A percentile compares a stretch with the other conserved stretches of the same genome.
These are phyloP conservation scores for Bathynomus jamesi DNA, from an alignment of 1,140 invertebrate species.

Conservation along the genomic window DNA sequence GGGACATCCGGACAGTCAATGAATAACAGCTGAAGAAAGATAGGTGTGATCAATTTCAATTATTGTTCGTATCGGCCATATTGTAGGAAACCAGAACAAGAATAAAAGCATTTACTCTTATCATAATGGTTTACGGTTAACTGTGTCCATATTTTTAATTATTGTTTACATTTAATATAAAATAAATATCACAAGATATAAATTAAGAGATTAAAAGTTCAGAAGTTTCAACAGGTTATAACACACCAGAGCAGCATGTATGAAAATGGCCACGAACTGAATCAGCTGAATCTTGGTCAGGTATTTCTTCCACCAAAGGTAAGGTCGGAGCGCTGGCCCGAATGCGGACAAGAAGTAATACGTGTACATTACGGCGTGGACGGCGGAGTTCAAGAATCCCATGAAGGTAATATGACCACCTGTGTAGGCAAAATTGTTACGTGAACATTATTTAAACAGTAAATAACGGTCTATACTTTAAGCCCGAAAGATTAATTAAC, in stretches of 20 bases:
- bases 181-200: too few relatives aligned
- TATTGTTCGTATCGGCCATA: too few relatives aligned
- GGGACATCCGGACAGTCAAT: constrained; percentile 25
- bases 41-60: too few relatives aligned
- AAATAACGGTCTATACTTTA: too few relatives aligned
- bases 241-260: constrained; percentile 22
- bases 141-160: too few relatives aligned
- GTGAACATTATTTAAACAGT: too few relatives aligned
- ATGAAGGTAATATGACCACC: constrained; percentile 42
- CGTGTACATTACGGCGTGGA: constrained; percentile 55
- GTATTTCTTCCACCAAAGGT: constrained; percentile 55
- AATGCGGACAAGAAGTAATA: constrained; percentile 52
- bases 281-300: constrained; percentile 52
- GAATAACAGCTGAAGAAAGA: constrained; percentile 4
- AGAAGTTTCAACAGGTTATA: not conserved
- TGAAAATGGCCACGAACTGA: constrained; percentile 36
- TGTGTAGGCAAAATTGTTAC: constrained; percentile 6
- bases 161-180: too few relatives aligned
- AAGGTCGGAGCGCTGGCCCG: constrained; percentile 49
- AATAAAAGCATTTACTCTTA: too few relatives aligned
- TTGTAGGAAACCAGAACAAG: too few relatives aligned
- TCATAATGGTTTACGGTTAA: too few relatives aligned
- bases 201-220: not conserved
- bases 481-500: too few relatives aligned
- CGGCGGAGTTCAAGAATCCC: constrained; percentile 48